Conservation (phyloP, 2,797 vertebrate species). For the Dicrostonyx torquatus region DNA sequence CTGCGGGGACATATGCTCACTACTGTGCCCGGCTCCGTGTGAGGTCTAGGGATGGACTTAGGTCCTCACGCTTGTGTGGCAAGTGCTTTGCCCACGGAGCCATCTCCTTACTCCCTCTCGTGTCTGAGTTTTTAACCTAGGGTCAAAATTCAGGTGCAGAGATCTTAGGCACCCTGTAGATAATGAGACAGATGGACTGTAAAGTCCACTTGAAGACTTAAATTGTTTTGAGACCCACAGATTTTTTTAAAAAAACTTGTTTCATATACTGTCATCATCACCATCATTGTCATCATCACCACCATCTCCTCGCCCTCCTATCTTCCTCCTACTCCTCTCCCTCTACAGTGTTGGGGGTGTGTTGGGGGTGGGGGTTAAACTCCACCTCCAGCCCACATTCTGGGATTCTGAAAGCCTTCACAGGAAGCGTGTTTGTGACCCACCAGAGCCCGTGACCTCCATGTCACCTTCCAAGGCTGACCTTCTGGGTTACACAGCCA, state of each 20-base stretch:
- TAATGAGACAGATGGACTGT: not conserved
- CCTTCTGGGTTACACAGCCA: not conserved
- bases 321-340: not conserved
- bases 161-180: not conserved
- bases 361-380: not conserved
- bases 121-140: conserved; percentile 10
- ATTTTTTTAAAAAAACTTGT: not conserved
- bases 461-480: not conserved
- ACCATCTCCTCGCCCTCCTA: not conserved
- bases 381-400: not conserved
- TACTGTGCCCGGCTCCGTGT: not conserved
- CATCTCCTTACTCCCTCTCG: not conserved
- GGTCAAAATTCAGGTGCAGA: conserved; percentile 2
- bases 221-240: not conserved
- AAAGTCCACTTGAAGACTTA: not conserved
- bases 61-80: not conserved
- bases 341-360: not conserved
- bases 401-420: not conserved
- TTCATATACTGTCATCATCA: not conserved
- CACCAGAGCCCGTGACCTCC: not conserved
- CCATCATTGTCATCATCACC: no score
- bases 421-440: not conserved
- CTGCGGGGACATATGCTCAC: no score
- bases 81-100: not conserved
- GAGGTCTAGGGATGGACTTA: not conserved